Conservation (phyloP, 2,113 vertebrate genomes). For the Coptodon bakossiorum region DNA sequence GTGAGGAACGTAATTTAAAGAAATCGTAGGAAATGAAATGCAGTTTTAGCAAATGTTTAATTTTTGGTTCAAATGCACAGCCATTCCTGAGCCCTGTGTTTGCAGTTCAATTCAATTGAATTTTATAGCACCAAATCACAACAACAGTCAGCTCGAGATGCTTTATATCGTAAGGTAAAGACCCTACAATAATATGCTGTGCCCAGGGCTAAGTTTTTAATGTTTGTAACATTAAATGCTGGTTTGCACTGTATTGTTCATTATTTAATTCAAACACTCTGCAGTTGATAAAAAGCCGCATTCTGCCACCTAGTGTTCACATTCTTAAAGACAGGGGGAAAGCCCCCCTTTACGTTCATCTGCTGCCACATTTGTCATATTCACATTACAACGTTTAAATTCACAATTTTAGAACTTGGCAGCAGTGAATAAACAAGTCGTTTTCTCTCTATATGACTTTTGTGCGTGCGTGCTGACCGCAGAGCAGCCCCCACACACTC, state of each 20-base stretch:
- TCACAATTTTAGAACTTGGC: neutral
- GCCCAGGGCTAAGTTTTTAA: neutral
- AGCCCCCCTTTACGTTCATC: neutral
- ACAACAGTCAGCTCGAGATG: neutral
- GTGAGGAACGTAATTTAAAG: neutral
- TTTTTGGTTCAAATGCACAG: neutral
- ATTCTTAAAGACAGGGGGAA: neutral
- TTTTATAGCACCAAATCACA: neutral
- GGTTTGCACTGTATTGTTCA: neutral
- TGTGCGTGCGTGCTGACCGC: neutral
- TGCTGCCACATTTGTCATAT: neutral
- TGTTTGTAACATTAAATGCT: neutral
- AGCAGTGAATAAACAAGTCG: neutral
- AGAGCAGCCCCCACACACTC: neutral
- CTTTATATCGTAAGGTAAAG: neutral
- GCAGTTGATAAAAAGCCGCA: conserved; percentile 13
- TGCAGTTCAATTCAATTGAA: neutral
- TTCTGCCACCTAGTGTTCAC: conserved; percentile 55
- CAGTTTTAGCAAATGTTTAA: neutral
- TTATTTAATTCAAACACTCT: neutral
- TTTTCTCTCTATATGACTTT: neutral
- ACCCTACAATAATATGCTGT: neutral
- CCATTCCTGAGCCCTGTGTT: neutral
- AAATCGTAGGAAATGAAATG: neutral
- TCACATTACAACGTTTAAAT: neutral